Percentiles rank a stretch among this genome's conserved stretches.
Conservation (phyloP, 2,888 invertebrate species). For the Agonopterix subpropinquella region DNA sequence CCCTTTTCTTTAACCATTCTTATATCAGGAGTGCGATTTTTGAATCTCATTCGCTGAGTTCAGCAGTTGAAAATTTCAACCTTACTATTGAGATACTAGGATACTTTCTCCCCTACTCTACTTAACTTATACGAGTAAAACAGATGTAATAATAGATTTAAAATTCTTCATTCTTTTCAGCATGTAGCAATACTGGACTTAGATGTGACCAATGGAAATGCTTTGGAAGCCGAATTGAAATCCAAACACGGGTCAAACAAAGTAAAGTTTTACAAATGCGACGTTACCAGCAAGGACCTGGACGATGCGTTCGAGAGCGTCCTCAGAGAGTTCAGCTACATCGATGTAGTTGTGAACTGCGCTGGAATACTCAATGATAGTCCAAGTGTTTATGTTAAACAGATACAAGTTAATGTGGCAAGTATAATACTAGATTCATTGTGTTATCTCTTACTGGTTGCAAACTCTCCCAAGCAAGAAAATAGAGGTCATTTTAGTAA, state of each 20-base stretch:
- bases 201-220: conserved; percentile 26
- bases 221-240: conserved; percentile 29
- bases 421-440: conserved; percentile 12
- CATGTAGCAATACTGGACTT: conserved; percentile 36
- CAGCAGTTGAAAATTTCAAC: no score
- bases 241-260: conserved; percentile 28
- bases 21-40: no score
- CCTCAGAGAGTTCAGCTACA: conserved; percentile 24
- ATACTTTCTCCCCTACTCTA: no score
- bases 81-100: no score
- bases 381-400: conserved; percentile 26
- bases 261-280: conserved; percentile 36
- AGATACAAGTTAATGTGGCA: conserved; percentile 40
- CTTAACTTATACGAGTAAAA: no score
- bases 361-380: conserved; percentile 41
- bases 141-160: not conserved
- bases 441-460: no score
- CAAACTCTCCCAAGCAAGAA: no score
- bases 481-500: no score
- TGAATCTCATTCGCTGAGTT: no score
- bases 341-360: conserved; percentile 39
- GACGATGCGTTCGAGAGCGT: conserved; percentile 25
- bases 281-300: conserved; percentile 37
- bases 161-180: conserved; percentile 19
- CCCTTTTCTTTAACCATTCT: no score